A percentile compares a stretch with the other conserved stretches of the same genome.
phyloP scores from a whole-genome alignment of 2,888 invertebrate species.

The Pyrocoelia pectoralis region DNA sequence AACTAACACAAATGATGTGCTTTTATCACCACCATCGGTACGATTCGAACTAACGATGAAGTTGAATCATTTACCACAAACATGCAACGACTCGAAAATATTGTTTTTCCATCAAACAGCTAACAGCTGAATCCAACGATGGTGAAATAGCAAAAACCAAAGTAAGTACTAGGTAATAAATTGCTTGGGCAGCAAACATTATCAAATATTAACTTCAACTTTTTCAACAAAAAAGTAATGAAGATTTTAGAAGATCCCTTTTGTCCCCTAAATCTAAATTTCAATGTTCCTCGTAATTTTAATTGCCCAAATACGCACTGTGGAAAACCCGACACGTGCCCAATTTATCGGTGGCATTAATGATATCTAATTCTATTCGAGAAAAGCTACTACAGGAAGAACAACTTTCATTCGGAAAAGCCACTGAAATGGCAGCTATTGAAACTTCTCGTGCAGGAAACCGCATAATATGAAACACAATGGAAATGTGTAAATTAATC shows the following conservation, averaged over 20 bases:
- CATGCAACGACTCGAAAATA: neutral
- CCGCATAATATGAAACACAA: no score
- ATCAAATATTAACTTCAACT: neutral
- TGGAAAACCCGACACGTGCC: no score
- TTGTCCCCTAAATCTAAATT: no score
- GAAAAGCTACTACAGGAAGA: neutral
- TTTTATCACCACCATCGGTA: neutral
- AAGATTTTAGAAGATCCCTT: no score
- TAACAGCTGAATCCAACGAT: neutral
- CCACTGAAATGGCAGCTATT: neutral
- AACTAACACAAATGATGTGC: neutral
- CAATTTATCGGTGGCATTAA: no score
- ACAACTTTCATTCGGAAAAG: neutral
- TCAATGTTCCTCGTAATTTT: no score
- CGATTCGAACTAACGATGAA: neutral
- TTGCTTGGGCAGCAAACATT: slow-evolving; percentile 4
- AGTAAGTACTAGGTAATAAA: no score
- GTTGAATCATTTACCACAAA: slow-evolving; percentile 3
- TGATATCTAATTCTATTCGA: neutral
- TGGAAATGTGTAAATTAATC: no score
- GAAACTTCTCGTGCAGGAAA: neutral
- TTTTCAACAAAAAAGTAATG: neutral
- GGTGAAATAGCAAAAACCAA: neutral
- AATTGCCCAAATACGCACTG: no score
- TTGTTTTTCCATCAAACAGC: neutral